These are phyloP conservation scores for Tiliqua scincoides DNA, from an alignment of 2,113 vertebrate species.

Conservation along the genomic window DNA sequence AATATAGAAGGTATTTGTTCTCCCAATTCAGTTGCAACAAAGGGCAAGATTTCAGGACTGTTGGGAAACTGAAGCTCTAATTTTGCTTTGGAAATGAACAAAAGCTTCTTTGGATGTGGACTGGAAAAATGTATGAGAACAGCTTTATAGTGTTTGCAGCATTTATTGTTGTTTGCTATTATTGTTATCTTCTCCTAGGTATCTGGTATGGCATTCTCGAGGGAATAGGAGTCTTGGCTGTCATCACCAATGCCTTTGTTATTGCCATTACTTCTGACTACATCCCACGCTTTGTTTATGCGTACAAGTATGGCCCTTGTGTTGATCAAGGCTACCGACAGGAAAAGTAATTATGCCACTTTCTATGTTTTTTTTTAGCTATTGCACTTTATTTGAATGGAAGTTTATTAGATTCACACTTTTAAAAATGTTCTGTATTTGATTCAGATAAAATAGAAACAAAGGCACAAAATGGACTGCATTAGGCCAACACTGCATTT, in stretches of 20 bases:
- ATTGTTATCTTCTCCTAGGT: conserved; percentile 74
- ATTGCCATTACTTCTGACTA: conserved; percentile 99
- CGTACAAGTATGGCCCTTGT: conserved; percentile 96
- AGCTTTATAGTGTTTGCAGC: not conserved
- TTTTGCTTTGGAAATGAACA: not conserved
- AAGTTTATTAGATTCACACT: not conserved
- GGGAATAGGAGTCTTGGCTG: conserved; percentile 95
- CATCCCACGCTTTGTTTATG: conserved; percentile 97
- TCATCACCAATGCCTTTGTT: conserved; percentile 98
- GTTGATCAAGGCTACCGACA: conserved; percentile 84
- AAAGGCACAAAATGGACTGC: not conserved
- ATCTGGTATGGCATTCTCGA: conserved; percentile 99
- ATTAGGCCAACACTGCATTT: too few relatives aligned
- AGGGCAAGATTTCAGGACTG: not conserved
- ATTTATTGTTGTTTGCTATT: not conserved
- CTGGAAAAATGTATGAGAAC: not conserved
- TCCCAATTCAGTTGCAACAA: not conserved
- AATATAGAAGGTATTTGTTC: not conserved
- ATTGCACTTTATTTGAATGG: not conserved
- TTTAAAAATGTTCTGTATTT: not conserved
- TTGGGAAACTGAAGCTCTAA: not conserved
- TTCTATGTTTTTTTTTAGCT: not conserved
- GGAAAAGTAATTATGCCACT: conserved; percentile 80
- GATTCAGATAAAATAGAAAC: not conserved
- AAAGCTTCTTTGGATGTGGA: not conserved